A percentile compares a stretch with the other conserved stretches of the same genome.
These are phyloP conservation scores for Paramormyrops kingsleyae DNA, from an alignment of 2,113 vertebrate genomes.

Conservation along the genomic window DNA sequence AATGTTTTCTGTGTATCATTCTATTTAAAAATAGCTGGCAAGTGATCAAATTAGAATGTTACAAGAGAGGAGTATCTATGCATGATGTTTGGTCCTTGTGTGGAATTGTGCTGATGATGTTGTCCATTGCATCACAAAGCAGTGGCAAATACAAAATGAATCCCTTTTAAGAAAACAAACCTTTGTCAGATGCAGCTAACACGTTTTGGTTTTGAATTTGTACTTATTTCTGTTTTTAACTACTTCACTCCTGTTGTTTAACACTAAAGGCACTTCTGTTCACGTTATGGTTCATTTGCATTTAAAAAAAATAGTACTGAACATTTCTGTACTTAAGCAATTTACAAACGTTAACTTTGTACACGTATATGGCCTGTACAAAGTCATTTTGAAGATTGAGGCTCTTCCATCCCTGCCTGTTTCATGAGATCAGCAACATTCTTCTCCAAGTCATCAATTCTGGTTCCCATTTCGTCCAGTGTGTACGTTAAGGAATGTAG, in stretches of 20 bases:
- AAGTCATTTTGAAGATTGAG: conserved; percentile 47
- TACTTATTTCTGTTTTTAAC: not conserved
- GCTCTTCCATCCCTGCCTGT: conserved; percentile 69
- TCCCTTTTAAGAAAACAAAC: not conserved
- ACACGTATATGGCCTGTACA: not conserved
- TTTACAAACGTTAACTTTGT: not conserved
- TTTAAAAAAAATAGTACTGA: not conserved
- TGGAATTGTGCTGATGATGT: not conserved
- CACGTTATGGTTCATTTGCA: not conserved
- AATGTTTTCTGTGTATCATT: not conserved
- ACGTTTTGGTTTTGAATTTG: not conserved
- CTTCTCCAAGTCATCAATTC: conserved; percentile 69
- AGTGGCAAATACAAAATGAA: not conserved
- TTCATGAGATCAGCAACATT: conserved; percentile 70
- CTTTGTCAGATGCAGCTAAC: not conserved
- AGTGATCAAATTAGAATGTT: not conserved
- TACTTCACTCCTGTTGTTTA: not conserved
- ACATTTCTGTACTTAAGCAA: not conserved
- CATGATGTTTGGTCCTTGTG: not conserved
- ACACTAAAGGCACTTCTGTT: not conserved
- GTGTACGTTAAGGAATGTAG: conserved; percentile 39
- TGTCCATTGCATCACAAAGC: not conserved
- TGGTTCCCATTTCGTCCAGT: conserved; percentile 82
- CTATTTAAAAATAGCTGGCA: not conserved
- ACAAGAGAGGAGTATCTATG: not conserved